Conservation (phyloP, 1,140 invertebrate genomes). For the Thaumatotibia leucotreta region DNA sequence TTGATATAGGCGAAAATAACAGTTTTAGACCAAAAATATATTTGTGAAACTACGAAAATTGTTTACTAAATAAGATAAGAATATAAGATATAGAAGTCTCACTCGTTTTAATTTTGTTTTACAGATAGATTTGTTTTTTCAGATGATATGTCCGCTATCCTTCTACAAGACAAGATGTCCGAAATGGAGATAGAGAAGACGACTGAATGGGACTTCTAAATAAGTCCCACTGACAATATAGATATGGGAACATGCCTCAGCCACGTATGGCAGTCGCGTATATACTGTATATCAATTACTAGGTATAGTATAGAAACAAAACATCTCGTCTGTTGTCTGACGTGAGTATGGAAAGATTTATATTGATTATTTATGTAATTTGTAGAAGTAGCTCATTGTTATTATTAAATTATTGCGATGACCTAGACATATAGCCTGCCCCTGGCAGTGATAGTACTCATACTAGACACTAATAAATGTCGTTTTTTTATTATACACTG, state of each 20-base stretch:
- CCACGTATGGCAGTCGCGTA: neutral
- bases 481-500: neutral
- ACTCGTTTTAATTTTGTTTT: neutral
- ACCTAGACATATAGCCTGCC: too few relatives aligned
- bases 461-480: too few relatives aligned
- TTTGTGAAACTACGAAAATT: too few relatives aligned
- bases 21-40: too few relatives aligned
- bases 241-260: neutral
- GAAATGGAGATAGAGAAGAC: conserved; percentile 71
- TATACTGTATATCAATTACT: neutral
- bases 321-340: neutral
- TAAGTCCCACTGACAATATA: conserved; percentile 1
- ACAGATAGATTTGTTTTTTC: conserved; percentile 25
- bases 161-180: conserved; percentile 66
- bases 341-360: neutral
- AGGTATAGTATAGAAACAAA: neutral
- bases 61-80: too few relatives aligned
- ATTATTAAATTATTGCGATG: neutral
- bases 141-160: conserved; percentile 67
- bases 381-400: neutral
- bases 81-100: too few relatives aligned
- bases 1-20: too few relatives aligned
- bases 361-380: neutral
- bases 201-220: conserved; percentile 72
- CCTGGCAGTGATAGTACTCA: too few relatives aligned